phyloP scores from a whole-genome alignment of 2,888 invertebrate genomes.

The Apamea sordens region DNA sequence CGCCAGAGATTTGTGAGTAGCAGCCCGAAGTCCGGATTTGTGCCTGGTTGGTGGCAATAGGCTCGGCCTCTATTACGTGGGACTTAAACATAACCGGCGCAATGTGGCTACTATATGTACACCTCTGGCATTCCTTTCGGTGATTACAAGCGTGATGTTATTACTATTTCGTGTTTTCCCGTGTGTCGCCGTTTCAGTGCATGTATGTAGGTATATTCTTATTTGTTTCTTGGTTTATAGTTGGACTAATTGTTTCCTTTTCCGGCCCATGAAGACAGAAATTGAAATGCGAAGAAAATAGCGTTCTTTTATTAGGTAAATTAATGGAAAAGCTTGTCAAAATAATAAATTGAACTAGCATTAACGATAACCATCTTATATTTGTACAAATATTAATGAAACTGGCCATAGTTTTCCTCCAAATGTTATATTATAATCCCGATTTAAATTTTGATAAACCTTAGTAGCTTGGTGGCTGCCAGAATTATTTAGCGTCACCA shows the following conservation, averaged over 20 bases:
- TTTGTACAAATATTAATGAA: constrained; percentile 19
- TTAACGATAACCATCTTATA: constrained; percentile 25
- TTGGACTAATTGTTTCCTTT: background rate
- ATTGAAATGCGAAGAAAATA: background rate
- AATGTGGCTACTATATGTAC: background rate
- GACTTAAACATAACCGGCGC: background rate
- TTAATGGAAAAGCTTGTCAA: background rate
- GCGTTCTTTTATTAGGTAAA: background rate
- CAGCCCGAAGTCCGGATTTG: background rate
- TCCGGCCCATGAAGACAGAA: background rate
- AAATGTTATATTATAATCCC: constrained; percentile 12
- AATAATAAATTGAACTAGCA: background rate
- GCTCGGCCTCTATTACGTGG: background rate
- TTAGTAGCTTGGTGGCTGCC: constrained; percentile 27
- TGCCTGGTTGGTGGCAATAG: background rate
- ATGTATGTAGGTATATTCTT: background rate
- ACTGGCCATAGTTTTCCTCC: constrained; percentile 8
- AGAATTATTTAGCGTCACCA: constrained; percentile 35
- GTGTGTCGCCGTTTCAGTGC: background rate
- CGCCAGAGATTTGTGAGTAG: background rate
- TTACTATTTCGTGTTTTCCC: background rate
- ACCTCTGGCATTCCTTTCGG: background rate
- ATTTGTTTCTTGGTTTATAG: background rate
- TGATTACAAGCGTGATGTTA: background rate
- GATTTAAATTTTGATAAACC: constrained; percentile 43